These are phyloP conservation scores for Nycticorax nycticorax DNA, from an alignment of 2,113 vertebrate genomes.

Conservation along the genomic window DNA sequence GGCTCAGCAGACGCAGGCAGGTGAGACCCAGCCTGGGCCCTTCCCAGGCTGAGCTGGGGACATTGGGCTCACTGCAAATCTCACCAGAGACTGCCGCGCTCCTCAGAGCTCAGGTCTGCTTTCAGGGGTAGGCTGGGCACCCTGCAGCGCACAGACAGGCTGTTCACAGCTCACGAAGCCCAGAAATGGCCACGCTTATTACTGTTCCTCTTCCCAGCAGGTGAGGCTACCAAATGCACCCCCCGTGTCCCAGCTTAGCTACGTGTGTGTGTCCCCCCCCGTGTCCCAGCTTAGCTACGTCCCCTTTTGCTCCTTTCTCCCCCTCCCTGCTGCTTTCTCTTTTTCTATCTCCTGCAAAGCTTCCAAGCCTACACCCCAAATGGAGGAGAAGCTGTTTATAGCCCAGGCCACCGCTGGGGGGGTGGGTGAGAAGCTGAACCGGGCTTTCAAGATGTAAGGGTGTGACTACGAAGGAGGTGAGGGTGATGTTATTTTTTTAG, in stretches of 20 bases:
- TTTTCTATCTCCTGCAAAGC: background rate
- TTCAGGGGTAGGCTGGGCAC: background rate
- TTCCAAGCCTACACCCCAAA: background rate
- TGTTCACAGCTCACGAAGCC: rapidly evolving
- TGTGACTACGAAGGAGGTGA: background rate
- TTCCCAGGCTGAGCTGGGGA: background rate
- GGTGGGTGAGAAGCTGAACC: background rate
- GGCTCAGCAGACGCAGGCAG: background rate
- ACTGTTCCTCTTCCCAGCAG: background rate
- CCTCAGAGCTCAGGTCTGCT: background rate
- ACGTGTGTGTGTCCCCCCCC: rapidly evolving
- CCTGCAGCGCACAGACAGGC: background rate
- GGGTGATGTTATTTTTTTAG: background rate
- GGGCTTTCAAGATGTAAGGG: background rate
- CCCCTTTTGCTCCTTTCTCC: background rate
- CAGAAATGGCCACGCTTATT: rapidly evolving
- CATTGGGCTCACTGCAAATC: rapidly evolving
- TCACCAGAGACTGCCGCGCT: too few relatives aligned
- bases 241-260: rapidly evolving
- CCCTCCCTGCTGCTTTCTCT: background rate
- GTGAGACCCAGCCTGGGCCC: background rate
- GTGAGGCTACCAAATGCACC: background rate
- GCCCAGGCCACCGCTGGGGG: background rate
- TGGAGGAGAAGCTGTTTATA: background rate
- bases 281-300: rapidly evolving